A percentile compares a stretch with the other conserved stretches of the same genome.
Conservation (phyloP, 2,797 vertebrate genomes). For the Cynodonichthys magdalenae region DNA sequence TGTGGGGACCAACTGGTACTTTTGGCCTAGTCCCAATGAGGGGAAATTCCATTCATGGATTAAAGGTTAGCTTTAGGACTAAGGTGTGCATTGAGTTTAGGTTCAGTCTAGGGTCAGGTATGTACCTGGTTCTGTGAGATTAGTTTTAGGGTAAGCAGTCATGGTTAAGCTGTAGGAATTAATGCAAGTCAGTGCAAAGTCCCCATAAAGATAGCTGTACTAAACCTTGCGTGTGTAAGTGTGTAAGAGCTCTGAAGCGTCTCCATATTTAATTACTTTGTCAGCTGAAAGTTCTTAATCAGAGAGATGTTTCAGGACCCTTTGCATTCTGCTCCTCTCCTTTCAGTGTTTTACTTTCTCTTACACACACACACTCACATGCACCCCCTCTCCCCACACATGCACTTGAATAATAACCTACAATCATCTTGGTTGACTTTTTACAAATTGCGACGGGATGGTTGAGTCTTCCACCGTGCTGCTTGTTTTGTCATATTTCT, state of each 20-base stretch:
- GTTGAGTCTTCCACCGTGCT: too few species aligned
- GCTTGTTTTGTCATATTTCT: too few species aligned
- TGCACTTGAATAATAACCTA: slow-evolving; percentile 20
- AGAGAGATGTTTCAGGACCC: slow-evolving; percentile 65
- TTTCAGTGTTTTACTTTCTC: slow-evolving; percentile 3
- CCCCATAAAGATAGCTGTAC: too few species aligned
- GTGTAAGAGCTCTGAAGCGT: slow-evolving; percentile 35
- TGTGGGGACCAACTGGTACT: too few species aligned
- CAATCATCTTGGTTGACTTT: slow-evolving; percentile 9
- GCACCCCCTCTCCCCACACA: slow-evolving; percentile 5
- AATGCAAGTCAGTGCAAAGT: too few species aligned
- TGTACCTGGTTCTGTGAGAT: slow-evolving; percentile 6
- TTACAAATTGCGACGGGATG: neutral
- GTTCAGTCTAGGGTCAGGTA: too few species aligned
- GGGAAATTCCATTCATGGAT: too few species aligned
- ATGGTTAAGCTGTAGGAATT: too few species aligned
- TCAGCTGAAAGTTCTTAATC: slow-evolving; percentile 75
- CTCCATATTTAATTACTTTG: slow-evolving; percentile 75
- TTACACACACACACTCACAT: neutral
- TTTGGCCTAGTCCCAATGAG: too few species aligned
- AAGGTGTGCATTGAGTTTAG: too few species aligned
- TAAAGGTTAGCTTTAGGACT: too few species aligned
- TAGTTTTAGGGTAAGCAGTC: too few species aligned
- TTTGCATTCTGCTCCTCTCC: slow-evolving; percentile 33
- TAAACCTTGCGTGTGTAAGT: slow-evolving; percentile 7